Base-by-base conservation (phyloP, 1,140 invertebrate genomes). In the Drosophila ironensis region DNA sequence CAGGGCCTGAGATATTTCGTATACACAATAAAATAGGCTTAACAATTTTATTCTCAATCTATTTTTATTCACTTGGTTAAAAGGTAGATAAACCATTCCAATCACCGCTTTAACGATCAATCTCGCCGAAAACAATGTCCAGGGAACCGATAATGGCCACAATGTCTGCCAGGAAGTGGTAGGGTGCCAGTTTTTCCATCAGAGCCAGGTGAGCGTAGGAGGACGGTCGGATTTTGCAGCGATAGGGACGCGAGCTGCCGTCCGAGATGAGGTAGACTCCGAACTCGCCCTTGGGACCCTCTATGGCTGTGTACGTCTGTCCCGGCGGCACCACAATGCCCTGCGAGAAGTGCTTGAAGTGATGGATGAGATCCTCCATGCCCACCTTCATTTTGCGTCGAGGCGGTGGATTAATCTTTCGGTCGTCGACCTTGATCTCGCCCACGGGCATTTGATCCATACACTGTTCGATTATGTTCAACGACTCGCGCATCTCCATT, bases 301-400 rank as follows among this genome's bases (percentile, higher is more conserved):
- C 96, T 2, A 94, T 92, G 9, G 94, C 92, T 0, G 94, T 95
- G 77, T 97, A 97, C 0, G 95, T 96, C 1, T 92, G 89, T 3
- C 96, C 96, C 11, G 96, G 95, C 0, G 96, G 96, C 6, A 97
- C 96, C 44, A 92, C 90, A 77, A 93, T 95, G 4, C 96, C 96
- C 90, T 96, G 94, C 5, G 94, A 93, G 75, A 93, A 97, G 52
- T 96, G 91, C 90, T 97, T 97, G 81, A 97, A 97, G 78, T 97
- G 96, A 90, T 97, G 96, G 75, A 97, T 97, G 9, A 97, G 87
- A 9, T 95, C 93, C 90, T 97, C 96, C 96, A 97, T 97, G 5
- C 94, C 95, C 14, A 92, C 92, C 92, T 98, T 98, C 97, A 98
- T 98, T 91, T 97, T 94, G 4, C 90, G 90, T 63, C 96, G 90